Percentiles rank a stretch among this genome's conserved stretches.
Evolutionary conservation across 1,140 invertebrate species (phyloP).

Genomic region (Drosophila rhopaloa): DNA sequence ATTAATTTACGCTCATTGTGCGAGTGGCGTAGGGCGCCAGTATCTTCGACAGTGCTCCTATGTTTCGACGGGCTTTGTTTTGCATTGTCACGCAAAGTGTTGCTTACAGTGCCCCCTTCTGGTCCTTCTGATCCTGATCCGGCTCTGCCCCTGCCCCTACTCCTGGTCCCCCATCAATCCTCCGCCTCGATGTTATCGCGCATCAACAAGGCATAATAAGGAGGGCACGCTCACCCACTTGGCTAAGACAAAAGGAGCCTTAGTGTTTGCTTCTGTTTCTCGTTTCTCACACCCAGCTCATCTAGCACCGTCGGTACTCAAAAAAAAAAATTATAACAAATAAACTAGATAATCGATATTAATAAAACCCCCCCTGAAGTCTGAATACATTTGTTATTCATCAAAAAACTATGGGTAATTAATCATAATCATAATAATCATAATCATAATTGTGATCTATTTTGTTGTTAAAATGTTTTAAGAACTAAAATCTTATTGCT

Average conservation of each 20-base stretch:
- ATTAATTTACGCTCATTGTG: conserved; percentile 79
- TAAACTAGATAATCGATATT: too few relatives aligned
- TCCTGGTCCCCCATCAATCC: conserved; percentile 11
- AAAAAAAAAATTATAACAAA: neutral
- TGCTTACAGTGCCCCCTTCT: conserved; percentile 38
- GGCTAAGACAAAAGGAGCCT: conserved; percentile 59
- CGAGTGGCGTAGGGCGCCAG: conserved; percentile 25
- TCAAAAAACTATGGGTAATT: too few relatives aligned
- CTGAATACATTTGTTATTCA: too few relatives aligned
- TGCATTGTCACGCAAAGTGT: conserved; percentile 72
- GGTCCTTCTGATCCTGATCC: conserved; percentile 4
- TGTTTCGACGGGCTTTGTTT: conserved; percentile 29
- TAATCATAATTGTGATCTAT: too few relatives aligned
- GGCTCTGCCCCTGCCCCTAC: conserved; percentile 2
- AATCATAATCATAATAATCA: too few relatives aligned
- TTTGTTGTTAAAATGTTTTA: too few relatives aligned
- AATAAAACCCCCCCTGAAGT: too few relatives aligned
- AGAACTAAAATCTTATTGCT: too few relatives aligned
- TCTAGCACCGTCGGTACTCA: neutral
- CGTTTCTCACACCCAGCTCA: conserved; percentile 3
- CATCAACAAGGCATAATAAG: conserved; percentile 66
- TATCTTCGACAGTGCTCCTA: conserved; percentile 47
- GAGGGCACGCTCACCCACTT: conserved; percentile 51
- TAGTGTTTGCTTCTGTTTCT: conserved; percentile 18
- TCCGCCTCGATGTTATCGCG: conserved; percentile 57